Evolutionary conservation across 2,888 invertebrate species (phyloP).

Genomic region (Cryptus armator): DNA sequence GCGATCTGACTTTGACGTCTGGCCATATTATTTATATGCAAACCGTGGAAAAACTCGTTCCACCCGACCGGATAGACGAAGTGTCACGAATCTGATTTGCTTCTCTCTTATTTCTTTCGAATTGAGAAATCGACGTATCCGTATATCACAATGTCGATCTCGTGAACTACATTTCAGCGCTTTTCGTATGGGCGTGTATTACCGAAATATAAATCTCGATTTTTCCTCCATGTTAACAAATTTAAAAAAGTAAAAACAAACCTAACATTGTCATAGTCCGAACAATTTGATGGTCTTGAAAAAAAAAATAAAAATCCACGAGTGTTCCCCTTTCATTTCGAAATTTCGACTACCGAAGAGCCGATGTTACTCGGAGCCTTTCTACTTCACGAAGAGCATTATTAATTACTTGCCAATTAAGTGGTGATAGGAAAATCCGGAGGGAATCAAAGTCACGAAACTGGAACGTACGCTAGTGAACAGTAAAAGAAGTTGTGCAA

Average conservation of each 20-base stretch:
- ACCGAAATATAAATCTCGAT: background rate
- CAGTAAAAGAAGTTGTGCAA: slow-evolving; percentile 24
- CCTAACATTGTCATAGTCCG: background rate
- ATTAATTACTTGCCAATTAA: slow-evolving; percentile 2
- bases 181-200: slow-evolving; percentile 17
- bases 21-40: slow-evolving; percentile 80
- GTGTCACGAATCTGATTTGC: slow-evolving; percentile 50
- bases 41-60: slow-evolving; percentile 68
- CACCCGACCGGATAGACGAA: slow-evolving; percentile 49
- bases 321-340: background rate
- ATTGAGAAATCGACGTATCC: slow-evolving; percentile 58
- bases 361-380: background rate
- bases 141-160: slow-evolving; percentile 75
- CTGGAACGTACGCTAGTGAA: background rate
- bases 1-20: slow-evolving; percentile 75
- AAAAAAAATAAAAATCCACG: too few relatives aligned
- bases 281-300: background rate
- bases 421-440: background rate
- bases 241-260: background rate
- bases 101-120: slow-evolving; percentile 37
- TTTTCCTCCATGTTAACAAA: background rate
- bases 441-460: background rate
- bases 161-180: slow-evolving; percentile 52
- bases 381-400: background rate
- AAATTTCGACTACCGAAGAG: background rate